Evolutionary conservation across 2,888 invertebrate species (phyloP), one percentile per base, ranked within the genome.

Genomic region (Drosophila emarginata): DNA sequence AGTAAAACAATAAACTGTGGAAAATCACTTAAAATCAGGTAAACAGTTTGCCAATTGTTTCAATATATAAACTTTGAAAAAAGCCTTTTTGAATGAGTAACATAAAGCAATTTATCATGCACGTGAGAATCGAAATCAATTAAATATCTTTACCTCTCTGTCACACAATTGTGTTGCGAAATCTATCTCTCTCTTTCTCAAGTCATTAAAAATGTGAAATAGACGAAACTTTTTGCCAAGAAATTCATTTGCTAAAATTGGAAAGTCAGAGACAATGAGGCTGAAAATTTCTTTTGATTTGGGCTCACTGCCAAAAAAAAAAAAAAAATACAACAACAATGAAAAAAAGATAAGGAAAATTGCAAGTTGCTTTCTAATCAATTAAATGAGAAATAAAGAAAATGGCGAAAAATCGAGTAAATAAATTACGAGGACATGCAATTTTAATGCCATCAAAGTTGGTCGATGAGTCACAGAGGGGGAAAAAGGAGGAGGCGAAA

Each of bases 241-340:
- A 82, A 80, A 84, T 80, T 79, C 77, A 85, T 85, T 85, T 85
- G 78, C 82, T 80, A 71, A 79, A 82, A 80, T 83, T 82, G 85
- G 60, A 57, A 45, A 52, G 58, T 15, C 45, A 51, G 53, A 18
- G 58, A 62, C 58, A 45, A 82, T 84, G 80, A 79, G 76, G 50
- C 75, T 72, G 72, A 67, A 80, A 77, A 81, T 66, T 67, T 59
- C 14, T 11, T 59, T 63, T 72, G 45, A 45, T 45, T 45, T 45
- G 45, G 83, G 81, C 71, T 14, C 14, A 45, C 9, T 50, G 75
- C 82, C 82, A 82, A 57, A 56, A 45, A 14, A 39, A 53, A 58
- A 67, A 57, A 37, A 53, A 67, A 32, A 54, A 36, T 63, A 58
- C 39, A 62, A 37, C 39, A 58, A 40, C 52, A n/a, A 3, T 15